phyloP scores from a whole-genome alignment of 30 jellyfish, hydroid and myxozoan species.

The Mastigias papua region DNA sequence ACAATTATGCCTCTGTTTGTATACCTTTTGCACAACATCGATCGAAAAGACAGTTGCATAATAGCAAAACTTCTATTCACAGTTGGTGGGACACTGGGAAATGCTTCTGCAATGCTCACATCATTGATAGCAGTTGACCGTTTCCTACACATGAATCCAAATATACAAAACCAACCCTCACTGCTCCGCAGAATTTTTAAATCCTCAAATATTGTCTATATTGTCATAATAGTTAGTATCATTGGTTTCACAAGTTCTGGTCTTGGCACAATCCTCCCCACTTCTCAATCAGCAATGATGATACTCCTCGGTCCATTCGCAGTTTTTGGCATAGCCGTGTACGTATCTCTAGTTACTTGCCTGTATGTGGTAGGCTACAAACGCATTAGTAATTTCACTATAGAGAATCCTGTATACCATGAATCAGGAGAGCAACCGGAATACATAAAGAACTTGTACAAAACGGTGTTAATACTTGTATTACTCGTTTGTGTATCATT shows the following conservation, averaged over 20 bases:
- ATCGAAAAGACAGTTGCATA: not conserved
- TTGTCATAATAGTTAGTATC: not conserved
- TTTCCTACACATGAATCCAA: conserved; percentile 26
- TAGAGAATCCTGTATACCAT: not conserved
- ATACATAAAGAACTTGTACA: conserved; percentile 3
- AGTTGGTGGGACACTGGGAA: not conserved
- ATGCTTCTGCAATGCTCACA: not conserved
- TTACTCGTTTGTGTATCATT: not conserved
- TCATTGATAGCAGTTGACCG: conserved; percentile 19
- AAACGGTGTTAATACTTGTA: conserved; percentile 6
- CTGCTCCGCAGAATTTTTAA: not conserved
- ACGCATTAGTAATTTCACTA: conserved; percentile 3
- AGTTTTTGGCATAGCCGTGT: not conserved
- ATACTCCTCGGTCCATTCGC: not conserved
- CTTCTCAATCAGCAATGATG: not conserved
- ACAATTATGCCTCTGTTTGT: not conserved
- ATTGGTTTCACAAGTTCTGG: not conserved
- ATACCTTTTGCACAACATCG: too few species aligned
- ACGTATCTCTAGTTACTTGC: not conserved
- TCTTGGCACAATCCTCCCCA: not conserved
- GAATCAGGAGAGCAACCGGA: conserved; percentile 15
- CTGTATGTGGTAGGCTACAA: conserved; percentile 2
- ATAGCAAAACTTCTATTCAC: not conserved
- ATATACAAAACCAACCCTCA: conserved; percentile 3
- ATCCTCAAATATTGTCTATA: not conserved